Evolutionary conservation across 1,140 invertebrate genomes (phyloP).

Genomic region (Drosophila pseudoobscura): DNA sequence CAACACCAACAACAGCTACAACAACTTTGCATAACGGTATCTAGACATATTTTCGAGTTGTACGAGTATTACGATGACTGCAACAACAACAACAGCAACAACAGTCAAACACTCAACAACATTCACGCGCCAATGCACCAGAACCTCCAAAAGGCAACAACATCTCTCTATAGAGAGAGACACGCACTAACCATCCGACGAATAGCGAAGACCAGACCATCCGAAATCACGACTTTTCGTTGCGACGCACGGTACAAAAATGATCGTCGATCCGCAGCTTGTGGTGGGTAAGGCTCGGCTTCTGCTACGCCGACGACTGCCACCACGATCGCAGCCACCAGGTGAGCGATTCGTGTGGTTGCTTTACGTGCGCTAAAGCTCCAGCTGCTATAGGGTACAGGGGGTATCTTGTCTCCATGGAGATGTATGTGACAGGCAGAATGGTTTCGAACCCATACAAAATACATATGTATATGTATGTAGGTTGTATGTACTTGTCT

Average conservation of each 20-base stretch:
- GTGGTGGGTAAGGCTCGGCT: conserved; percentile 18
- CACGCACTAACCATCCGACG: conserved; percentile 19
- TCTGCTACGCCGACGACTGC: conserved; percentile 18
- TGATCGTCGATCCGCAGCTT: conserved; percentile 57
- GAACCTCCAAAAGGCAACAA: conserved; percentile 23
- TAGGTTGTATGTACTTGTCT: too few species aligned
- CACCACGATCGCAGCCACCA: conserved; percentile 34
- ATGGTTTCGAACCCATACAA: too few species aligned
- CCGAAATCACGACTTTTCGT: conserved; percentile 59
- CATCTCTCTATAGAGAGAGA: conserved; percentile 9
- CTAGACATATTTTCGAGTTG: conserved; percentile 34
- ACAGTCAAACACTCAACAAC: conserved; percentile 17
- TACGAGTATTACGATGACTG: conserved; percentile 31
- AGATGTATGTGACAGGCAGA: too few species aligned
- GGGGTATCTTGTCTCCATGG: too few species aligned
- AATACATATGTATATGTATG: too few species aligned
- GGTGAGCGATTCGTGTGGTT: conserved; percentile 21
- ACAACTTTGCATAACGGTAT: conserved; percentile 71
- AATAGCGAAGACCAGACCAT: neutral
- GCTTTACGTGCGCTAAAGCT: conserved; percentile 3
- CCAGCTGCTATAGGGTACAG: neutral
- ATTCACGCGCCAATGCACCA: conserved; percentile 60
- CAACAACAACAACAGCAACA: conserved; percentile 38
- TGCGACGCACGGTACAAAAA: conserved; percentile 49
- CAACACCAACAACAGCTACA: conserved; percentile 36